Base-by-base conservation (phyloP, 2,888 invertebrate genomes). In the Mactromeris polynyma region DNA sequence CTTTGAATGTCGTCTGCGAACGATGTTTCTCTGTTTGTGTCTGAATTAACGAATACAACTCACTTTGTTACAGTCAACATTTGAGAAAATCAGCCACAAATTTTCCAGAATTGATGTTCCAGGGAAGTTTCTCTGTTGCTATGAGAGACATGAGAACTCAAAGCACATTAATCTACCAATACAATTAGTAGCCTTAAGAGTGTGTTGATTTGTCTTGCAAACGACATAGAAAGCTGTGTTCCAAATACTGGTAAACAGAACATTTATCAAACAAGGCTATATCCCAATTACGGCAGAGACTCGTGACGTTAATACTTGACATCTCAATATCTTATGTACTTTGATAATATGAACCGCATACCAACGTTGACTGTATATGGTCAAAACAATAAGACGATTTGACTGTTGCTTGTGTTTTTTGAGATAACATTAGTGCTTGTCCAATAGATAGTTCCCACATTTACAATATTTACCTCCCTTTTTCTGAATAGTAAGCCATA, bases 1-100 rank as follows among this genome's bases (percentile, higher is more conserved):
- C 78, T 84, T 73, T 51, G 51, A 84, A 78, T 84, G 84, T 78
- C 84, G 84, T 78, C 77, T 84, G 84, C 84, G 78, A 36, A 54
- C 38, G 78, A 31, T 78, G 26, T 40, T 11, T 77, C 84, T 36
- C 73, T 69, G 69, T 69, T 83, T 40, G 83, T 73, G 73, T 36
- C 33, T 36, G 36, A 36, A 36, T 33, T 73, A 73, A 73, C 73
- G 73, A 73, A 73, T 36, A 36, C 36, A 73, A 36, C 14, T 73
- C 73, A 73, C 36, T 33, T 33, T 73, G 73, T 73, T 33, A 33
- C 19, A 1, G 33, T 33, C 73, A 36, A 73, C 58, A 36, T 33
- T 73, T 17, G 33, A 64, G 73, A 73, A 73, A 33, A 31, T 73
- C 36, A 11, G 1, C 36, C 14, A 7, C 58, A 19, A 73, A 33